Conservation (phyloP, 2,113 vertebrate species). For the Emberiza fucata region DNA sequence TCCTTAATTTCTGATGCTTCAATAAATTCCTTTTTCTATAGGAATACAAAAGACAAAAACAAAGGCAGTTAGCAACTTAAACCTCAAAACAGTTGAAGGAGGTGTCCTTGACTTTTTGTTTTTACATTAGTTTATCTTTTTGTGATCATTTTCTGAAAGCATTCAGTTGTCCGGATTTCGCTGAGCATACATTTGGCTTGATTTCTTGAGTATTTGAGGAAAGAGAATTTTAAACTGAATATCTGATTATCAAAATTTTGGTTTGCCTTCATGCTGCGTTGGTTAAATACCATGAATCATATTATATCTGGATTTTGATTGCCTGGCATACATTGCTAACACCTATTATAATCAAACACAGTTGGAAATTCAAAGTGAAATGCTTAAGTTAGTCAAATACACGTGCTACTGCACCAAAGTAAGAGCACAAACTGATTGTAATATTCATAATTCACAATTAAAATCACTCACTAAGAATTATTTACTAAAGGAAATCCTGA, state of each 20-base stretch:
- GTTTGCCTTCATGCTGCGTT: slow-evolving; percentile 33
- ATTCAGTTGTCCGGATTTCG: neutral
- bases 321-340: slow-evolving; percentile 20
- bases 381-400: slow-evolving; percentile 31
- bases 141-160: neutral
- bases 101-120: neutral
- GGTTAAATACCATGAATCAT: slow-evolving; percentile 15
- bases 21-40: neutral
- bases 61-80: neutral
- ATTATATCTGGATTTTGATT: slow-evolving; percentile 46
- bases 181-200: neutral
- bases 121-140: neutral
- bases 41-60: neutral
- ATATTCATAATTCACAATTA: slow-evolving; percentile 53
- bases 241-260: slow-evolving; percentile 49
- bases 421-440: slow-evolving; percentile 35
- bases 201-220: slow-evolving; percentile 21
- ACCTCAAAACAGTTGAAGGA: neutral
- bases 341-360: slow-evolving; percentile 47
- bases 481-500: slow-evolving; percentile 38
- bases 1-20: neutral
- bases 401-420: neutral
- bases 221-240: slow-evolving; percentile 34
- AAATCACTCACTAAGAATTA: slow-evolving; percentile 1
- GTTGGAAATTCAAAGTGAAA: slow-evolving; percentile 28